A percentile compares a stretch with the other conserved stretches of the same genome.
phyloP scores from a whole-genome alignment of 2,113 vertebrate genomes.

The Myocastor coypus region DNA sequence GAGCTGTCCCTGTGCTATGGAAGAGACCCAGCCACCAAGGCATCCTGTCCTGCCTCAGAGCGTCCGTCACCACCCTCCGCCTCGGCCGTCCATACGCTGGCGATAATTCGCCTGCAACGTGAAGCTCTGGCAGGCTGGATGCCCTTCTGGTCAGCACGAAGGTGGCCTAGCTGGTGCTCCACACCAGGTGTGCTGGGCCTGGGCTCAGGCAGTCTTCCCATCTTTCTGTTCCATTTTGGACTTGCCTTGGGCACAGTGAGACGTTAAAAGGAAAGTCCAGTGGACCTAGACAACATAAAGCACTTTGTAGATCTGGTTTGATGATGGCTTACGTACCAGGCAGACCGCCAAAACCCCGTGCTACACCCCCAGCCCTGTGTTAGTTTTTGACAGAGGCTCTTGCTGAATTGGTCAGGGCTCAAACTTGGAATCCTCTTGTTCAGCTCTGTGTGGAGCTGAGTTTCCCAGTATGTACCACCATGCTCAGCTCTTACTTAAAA shows the following conservation, averaged over 20 bases:
- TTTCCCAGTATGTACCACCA: not conserved
- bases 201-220: too few relatives aligned
- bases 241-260: not conserved
- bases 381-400: not conserved
- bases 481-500: not conserved
- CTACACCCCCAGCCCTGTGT: not conserved
- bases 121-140: too few relatives aligned
- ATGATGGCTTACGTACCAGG: not conserved
- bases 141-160: too few relatives aligned
- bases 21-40: not conserved
- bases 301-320: too few relatives aligned
- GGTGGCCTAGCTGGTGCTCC: too few relatives aligned
- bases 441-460: not conserved
- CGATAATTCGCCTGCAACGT: too few relatives aligned
- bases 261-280: not conserved
- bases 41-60: too few relatives aligned
- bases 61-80: too few relatives aligned
- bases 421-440: not conserved
- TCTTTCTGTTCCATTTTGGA: not conserved
- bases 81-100: too few relatives aligned
- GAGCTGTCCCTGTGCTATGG: not conserved
- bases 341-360: not conserved
- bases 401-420: not conserved
- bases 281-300: not conserved
- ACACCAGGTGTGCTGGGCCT: too few relatives aligned